These are phyloP conservation scores for Brienomyrus brachyistius DNA, from an alignment of 2,113 vertebrate genomes.

Conservation along the genomic window DNA sequence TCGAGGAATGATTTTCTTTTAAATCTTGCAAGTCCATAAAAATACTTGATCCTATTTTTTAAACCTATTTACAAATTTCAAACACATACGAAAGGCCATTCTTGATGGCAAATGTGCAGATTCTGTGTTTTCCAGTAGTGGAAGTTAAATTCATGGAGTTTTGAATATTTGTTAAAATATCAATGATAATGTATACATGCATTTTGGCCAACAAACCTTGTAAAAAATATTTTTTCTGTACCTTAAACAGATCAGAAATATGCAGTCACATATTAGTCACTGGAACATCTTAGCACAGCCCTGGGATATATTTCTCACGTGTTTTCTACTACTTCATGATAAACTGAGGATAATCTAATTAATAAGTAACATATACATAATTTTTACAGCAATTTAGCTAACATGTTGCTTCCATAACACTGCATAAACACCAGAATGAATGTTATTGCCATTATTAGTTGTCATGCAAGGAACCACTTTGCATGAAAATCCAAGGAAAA, in stretches of 20 bases:
- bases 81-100: slow-evolving; percentile 6
- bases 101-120: slow-evolving; percentile 12
- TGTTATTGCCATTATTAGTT: not conserved
- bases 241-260: slow-evolving; percentile 2
- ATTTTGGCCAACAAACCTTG: slow-evolving; percentile 10
- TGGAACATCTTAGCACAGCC: not conserved
- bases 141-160: slow-evolving; percentile 5
- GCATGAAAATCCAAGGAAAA: not conserved
- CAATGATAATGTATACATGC: slow-evolving; percentile 1
- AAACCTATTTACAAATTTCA: slow-evolving; percentile 22
- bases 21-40: slow-evolving; percentile 24
- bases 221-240: not conserved
- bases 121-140: not conserved
- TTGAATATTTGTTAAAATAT: not conserved
- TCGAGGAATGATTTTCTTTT: slow-evolving; percentile 10
- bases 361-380: slow-evolving; percentile 1
- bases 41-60: slow-evolving; percentile 21
- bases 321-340: not conserved
- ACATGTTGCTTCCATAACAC: not conserved
- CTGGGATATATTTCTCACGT: not conserved
- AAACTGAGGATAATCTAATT: not conserved
- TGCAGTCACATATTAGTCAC: not conserved
- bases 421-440: not conserved
- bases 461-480: not conserved
- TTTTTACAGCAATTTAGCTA: not conserved